phyloP scores from a whole-genome alignment of 2,797 vertebrate species.

The Nothura maculosa region DNA sequence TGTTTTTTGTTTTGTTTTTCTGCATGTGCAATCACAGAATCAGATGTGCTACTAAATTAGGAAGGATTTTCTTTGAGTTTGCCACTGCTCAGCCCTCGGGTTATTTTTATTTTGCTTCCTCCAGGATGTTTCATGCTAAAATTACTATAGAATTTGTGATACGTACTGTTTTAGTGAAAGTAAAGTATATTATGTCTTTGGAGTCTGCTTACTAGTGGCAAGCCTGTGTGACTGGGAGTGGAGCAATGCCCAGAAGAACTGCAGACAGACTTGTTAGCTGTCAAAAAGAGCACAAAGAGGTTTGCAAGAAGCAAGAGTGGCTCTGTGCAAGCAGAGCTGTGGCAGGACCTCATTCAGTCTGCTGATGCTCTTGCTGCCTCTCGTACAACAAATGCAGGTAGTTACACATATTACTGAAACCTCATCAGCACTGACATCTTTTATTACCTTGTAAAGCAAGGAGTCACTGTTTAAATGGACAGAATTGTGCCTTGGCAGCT shows the following conservation, averaged over 20 bases:
- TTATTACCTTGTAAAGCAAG: not conserved
- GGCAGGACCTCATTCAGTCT: not conserved
- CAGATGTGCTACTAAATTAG: not conserved
- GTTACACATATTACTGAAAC: not conserved
- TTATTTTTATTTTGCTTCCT: not conserved
- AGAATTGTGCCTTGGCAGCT: not conserved
- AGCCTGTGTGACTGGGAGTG: not conserved
- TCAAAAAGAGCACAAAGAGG: not conserved
- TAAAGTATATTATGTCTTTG: not conserved
- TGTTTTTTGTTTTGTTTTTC: not conserved
- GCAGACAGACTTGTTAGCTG: not conserved
- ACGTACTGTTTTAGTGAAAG: not conserved
- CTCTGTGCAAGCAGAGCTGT: not conserved
- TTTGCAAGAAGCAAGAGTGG: not conserved
- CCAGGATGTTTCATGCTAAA: not conserved
- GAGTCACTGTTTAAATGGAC: not conserved
- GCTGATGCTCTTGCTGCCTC: not conserved
- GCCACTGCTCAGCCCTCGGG: not conserved
- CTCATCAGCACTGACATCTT: not conserved
- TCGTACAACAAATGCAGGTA: not conserved
- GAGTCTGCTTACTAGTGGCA: not conserved
- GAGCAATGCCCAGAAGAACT: not conserved
- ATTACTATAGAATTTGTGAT: not conserved
- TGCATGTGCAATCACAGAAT: rapidly evolving
- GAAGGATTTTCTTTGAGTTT: not conserved